These are phyloP conservation scores for Halcyon malimbica DNA, from an alignment of 2,113 vertebrate species.

Conservation along the genomic window DNA sequence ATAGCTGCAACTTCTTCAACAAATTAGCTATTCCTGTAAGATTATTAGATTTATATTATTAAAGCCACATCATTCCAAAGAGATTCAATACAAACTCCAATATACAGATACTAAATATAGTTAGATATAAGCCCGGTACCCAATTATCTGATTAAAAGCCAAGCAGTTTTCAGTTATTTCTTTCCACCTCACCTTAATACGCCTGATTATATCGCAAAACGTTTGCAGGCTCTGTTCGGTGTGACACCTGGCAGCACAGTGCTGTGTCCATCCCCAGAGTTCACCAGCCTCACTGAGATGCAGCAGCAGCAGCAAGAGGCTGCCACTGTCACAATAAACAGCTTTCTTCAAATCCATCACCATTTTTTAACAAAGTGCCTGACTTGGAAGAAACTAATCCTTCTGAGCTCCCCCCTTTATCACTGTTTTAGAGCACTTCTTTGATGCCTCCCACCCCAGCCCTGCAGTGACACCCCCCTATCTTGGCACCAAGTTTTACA, in stretches of 20 bases:
- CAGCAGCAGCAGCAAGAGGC: not conserved
- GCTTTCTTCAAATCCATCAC: not conserved
- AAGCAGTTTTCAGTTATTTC: not conserved
- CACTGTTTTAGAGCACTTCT: not conserved
- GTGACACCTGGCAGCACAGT: not conserved
- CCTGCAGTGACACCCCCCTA: fast-evolving
- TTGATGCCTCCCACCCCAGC: not conserved
- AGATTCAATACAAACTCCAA: not conserved
- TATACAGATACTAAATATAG: not conserved
- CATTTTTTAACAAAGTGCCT: not conserved
- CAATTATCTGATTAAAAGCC: not conserved
- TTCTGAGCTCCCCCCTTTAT: not conserved
- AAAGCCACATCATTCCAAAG: not conserved
- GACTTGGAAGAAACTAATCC: not conserved
- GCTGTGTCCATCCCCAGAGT: not conserved
- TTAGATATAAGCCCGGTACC: not conserved
- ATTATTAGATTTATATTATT: not conserved
- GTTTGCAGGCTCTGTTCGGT: fast-evolving
- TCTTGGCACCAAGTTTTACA: not conserved
- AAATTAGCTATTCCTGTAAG: not conserved
- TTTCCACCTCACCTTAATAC: not conserved
- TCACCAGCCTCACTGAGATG: not conserved
- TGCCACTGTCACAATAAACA: not conserved
- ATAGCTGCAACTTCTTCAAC: not conserved
- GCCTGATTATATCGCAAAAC: not conserved